These are phyloP conservation scores for Acrocephalus arundinaceus DNA, from an alignment of 2,113 vertebrate species.

Conservation along the genomic window DNA sequence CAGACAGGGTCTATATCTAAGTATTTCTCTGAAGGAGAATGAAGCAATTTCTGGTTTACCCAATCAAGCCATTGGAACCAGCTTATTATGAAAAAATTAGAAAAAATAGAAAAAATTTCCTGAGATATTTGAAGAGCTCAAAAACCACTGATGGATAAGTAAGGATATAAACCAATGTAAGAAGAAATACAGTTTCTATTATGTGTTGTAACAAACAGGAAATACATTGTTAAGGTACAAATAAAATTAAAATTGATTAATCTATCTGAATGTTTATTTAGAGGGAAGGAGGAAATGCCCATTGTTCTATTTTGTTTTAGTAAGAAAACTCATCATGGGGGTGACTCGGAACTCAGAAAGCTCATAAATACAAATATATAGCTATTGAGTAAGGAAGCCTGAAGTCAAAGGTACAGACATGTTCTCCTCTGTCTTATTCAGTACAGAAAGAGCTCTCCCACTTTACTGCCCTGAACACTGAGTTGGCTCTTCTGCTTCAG, in stretches of 20 bases:
- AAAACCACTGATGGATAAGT: neutral
- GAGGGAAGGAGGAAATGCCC: neutral
- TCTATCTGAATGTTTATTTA: neutral
- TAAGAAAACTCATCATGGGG: neutral
- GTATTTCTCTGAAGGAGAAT: neutral
- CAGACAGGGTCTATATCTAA: neutral
- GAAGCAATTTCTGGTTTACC: neutral
- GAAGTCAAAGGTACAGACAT: neutral
- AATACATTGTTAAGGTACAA: neutral
- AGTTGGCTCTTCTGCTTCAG: neutral
- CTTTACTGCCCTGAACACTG: neutral
- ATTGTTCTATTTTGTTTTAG: neutral
- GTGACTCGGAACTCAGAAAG: neutral
- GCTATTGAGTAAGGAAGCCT: neutral
- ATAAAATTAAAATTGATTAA: neutral
- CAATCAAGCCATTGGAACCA: neutral
- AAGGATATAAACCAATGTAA: neutral
- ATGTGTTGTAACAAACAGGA: neutral
- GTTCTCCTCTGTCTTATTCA: neutral
- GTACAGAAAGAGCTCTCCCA: neutral
- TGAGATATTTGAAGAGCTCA: neutral
- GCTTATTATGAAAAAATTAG: neutral
- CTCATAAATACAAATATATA: neutral
- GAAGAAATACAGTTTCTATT: neutral
- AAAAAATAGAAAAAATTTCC: neutral